Percentiles rank a stretch among this genome's conserved stretches.
Conservation (phyloP, 2,797 vertebrate genomes). For the Lemur catta region DNA sequence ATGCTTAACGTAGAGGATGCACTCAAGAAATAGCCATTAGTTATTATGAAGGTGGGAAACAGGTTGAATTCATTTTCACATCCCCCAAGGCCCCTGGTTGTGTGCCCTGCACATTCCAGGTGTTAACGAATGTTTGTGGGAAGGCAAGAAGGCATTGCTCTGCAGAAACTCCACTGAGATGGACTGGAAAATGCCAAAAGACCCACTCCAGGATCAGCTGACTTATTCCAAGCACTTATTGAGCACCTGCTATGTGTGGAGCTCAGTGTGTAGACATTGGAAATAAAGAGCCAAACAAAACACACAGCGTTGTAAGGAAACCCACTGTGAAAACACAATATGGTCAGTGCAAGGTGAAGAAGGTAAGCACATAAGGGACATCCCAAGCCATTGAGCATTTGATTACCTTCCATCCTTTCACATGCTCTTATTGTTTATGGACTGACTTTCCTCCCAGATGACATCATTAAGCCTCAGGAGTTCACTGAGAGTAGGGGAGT, state of each 20-base stretch:
- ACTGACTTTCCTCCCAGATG: neutral
- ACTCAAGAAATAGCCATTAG: neutral
- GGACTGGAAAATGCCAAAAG: neutral
- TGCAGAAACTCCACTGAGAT: neutral
- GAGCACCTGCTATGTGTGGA: neutral
- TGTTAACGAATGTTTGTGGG: neutral
- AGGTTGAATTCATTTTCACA: neutral
- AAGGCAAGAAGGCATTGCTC: neutral
- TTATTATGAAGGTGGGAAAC: neutral
- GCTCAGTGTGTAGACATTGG: neutral
- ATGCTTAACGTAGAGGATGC: neutral
- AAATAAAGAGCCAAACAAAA: neutral
- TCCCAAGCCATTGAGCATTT: neutral
- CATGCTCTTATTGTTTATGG: neutral
- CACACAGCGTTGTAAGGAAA: neutral
- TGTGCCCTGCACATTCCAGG: neutral
- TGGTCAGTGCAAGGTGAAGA: too few relatives aligned
- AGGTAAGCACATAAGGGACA: neutral
- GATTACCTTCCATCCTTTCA: neutral
- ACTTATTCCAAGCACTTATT: neutral
- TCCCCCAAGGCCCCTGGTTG: neutral
- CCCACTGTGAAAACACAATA: accelerated
- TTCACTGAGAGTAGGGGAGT: neutral
- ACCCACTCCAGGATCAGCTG: neutral
- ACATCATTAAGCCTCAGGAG: neutral